phyloP scores from a whole-genome alignment of 2,113 vertebrate genomes.

The Philantomba maxwellii region DNA sequence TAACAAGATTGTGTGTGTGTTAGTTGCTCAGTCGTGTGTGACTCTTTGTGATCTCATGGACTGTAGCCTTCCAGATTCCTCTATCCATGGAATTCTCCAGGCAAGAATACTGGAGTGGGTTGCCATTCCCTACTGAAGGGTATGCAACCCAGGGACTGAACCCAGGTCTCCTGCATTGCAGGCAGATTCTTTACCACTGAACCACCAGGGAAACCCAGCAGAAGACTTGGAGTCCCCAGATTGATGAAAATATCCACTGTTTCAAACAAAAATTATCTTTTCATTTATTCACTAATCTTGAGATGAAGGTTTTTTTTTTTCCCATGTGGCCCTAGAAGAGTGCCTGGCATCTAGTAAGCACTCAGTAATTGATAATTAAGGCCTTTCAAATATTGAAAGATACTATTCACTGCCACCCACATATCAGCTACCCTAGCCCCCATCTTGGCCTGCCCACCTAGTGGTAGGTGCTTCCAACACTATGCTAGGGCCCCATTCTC shows the following conservation, averaged over 20 bases:
- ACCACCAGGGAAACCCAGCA: neutral
- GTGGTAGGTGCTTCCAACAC: neutral
- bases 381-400: neutral
- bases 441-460: neutral
- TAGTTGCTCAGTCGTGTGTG: fast-evolving
- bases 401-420: neutral
- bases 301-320: neutral
- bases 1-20: neutral
- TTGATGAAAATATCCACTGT: neutral
- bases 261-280: neutral
- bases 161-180: neutral
- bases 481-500: neutral
- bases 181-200: neutral
- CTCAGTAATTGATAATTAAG: neutral
- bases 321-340: neutral
- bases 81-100: neutral
- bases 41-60: neutral
- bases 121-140: neutral
- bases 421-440: neutral
- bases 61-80: no score
- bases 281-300: neutral
- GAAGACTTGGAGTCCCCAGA: neutral
- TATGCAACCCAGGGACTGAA: neutral
- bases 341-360: neutral
- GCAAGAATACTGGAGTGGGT: neutral